A percentile compares a stretch with the other conserved stretches of the same genome.
Evolutionary conservation across 2,888 invertebrate species (phyloP).

Genomic region (Phrixothrix hirtus): DNA sequence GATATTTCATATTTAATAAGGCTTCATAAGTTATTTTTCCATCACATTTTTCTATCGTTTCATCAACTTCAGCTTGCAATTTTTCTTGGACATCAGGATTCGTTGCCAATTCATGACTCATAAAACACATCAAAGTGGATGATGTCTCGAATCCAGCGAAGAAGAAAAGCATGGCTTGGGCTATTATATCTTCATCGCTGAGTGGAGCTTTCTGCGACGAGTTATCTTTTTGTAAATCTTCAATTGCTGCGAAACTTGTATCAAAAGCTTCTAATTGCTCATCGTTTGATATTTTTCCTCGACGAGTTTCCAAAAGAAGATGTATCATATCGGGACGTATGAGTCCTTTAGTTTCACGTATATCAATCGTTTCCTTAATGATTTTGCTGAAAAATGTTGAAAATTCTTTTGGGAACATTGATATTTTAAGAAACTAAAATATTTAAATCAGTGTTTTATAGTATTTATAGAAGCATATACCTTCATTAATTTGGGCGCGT

Average conservation of each 20-base stretch:
- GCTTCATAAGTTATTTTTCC: constrained; percentile 57
- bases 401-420: constrained; percentile 2
- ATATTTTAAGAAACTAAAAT: constrained; percentile 14
- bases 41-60: constrained; percentile 35
- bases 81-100: constrained; percentile 63
- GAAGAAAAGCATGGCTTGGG: constrained; percentile 62
- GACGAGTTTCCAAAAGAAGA: constrained; percentile 25
- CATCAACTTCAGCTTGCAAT: constrained; percentile 61
- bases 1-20: constrained; percentile 54
- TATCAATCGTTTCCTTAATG: constrained; percentile 31
- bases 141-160: constrained; percentile 60
- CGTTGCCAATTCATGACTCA: constrained; percentile 62
- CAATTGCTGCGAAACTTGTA: constrained; percentile 9
- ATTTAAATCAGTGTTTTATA: too few relatives aligned
- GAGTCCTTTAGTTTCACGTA: constrained; percentile 4
- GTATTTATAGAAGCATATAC: too few relatives aligned
- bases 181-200: constrained; percentile 58
- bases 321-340: constrained; percentile 23
- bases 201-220: constrained; percentile 6
- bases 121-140: constrained; percentile 57
- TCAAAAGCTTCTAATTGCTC: not conserved
- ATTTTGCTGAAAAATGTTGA: constrained; percentile 33
- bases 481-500: not conserved
- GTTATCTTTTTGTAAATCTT: constrained; percentile 23
- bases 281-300: constrained; percentile 2